Conservation (phyloP, 2,888 invertebrate species). For the Hydroisotoma schaefferi region DNA sequence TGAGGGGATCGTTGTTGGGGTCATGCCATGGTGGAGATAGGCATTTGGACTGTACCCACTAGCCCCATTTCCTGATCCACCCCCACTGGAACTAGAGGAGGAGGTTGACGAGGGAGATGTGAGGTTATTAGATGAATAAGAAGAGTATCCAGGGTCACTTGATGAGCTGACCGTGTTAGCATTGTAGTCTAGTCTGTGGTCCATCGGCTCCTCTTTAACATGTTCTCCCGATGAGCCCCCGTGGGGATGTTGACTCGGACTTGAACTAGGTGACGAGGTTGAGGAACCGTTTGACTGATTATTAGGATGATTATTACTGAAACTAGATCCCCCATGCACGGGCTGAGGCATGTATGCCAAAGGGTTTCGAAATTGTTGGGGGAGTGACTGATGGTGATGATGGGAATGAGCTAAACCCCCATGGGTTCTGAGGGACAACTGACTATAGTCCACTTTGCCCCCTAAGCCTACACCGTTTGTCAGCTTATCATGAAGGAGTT, state of each 20-base stretch:
- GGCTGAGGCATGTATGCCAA: conserved; percentile 90
- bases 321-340: conserved; percentile 70
- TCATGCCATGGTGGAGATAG: conserved; percentile 43
- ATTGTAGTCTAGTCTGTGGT: conserved; percentile 52
- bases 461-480: conserved; percentile 32
- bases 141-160: conserved; percentile 49
- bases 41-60: conserved; percentile 44
- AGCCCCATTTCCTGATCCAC: conserved; percentile 27
- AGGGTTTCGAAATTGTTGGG: conserved; percentile 52
- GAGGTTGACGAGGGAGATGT: conserved; percentile 48
- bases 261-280: conserved; percentile 19
- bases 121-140: conserved; percentile 48
- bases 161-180: conserved; percentile 66
- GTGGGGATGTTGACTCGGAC: conserved; percentile 18
- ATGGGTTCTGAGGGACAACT: conserved; percentile 28
- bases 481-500: conserved; percentile 63
- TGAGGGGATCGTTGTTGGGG: conserved; percentile 42
- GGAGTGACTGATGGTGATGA: conserved; percentile 1
- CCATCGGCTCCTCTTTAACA: conserved; percentile 76
- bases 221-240: conserved; percentile 17
- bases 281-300: conserved; percentile 49
- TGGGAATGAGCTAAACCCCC: conserved; percentile 9
- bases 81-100: conserved; percentile 37
- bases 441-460: conserved; percentile 11
- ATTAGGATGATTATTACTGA: conserved; percentile 44